phyloP scores from a whole-genome alignment of 1,140 invertebrate genomes.

The Zelostemma sp. region DNA sequence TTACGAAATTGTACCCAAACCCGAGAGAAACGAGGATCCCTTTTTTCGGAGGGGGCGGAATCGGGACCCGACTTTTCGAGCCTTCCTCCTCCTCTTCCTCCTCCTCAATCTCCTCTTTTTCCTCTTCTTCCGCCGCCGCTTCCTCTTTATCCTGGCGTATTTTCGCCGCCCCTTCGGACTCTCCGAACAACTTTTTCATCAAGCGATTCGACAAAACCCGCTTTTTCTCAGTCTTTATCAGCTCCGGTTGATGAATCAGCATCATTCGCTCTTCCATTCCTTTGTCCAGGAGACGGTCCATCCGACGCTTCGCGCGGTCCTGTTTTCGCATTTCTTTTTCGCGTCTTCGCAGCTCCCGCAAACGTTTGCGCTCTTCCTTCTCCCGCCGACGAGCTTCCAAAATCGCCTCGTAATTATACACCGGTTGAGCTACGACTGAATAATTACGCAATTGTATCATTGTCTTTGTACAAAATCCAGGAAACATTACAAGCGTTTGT shows the following conservation, averaged over 20 bases:
- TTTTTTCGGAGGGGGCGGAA: conserved; percentile 63
- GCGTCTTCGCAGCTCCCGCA: conserved; percentile 53
- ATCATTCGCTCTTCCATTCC: conserved; percentile 42
- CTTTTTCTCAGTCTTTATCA: conserved; percentile 11
- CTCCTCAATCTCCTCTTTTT: conserved; percentile 39
- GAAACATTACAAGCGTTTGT: neutral
- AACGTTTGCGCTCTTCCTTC: conserved; percentile 63
- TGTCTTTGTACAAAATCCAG: too few species aligned
- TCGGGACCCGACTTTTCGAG: conserved; percentile 26
- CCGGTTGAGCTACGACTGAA: conserved; percentile 43
- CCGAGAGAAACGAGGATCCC: conserved; percentile 70
- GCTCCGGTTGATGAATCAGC: conserved; percentile 30
- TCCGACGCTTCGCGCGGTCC: conserved; percentile 54
- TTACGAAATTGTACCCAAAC: conserved; percentile 60
- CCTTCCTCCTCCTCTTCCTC: conserved; percentile 50
- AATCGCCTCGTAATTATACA: conserved; percentile 67
- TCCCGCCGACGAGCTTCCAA: conserved; percentile 61
- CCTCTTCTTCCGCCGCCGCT: conserved; percentile 38
- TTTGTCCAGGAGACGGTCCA: conserved; percentile 55
- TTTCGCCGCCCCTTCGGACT: conserved; percentile 14
- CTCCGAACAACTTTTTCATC: conserved; percentile 1
- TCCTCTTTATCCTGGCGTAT: conserved; percentile 5
- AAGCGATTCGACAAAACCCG: conserved; percentile 1
- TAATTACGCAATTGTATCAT: neutral
- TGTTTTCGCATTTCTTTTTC: conserved; percentile 55